Evolutionary conservation across 2,113 vertebrate genomes (phyloP).

Genomic region (Microcebus griseorufus): DNA sequence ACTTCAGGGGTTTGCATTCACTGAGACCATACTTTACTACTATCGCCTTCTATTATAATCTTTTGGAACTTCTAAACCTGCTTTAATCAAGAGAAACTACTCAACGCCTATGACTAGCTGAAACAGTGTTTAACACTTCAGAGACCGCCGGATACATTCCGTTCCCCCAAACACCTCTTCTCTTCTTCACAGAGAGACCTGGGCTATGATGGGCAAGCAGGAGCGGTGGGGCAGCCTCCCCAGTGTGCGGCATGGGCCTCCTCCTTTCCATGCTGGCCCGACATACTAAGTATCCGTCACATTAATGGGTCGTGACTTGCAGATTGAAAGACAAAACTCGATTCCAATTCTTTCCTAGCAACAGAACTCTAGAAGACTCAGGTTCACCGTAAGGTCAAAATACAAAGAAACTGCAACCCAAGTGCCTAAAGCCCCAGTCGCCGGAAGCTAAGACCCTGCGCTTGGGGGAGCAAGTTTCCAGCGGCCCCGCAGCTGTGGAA

Average conservation of each 20-base stretch:
- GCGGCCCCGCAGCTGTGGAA: fast-evolving
- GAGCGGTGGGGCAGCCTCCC: background rate
- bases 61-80: background rate
- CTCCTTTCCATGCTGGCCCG: background rate
- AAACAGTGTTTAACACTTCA: background rate
- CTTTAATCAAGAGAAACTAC: background rate
- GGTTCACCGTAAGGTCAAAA: background rate
- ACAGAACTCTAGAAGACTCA: background rate
- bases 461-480: fast-evolving
- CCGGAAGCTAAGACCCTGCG: fast-evolving
- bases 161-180: background rate
- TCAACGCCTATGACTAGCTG: background rate
- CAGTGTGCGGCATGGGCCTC: background rate
- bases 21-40: background rate
- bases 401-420: too few relatives aligned
- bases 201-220: background rate
- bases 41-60: background rate
- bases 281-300: background rate
- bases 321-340: background rate
- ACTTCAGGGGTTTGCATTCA: background rate
- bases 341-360: background rate
- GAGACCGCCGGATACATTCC: background rate
- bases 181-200: background rate
- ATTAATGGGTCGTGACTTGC: background rate
- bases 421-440: fast-evolving